Base-by-base conservation (phyloP, 2,797 vertebrate genomes). In the Sphenodon punctatus region DNA sequence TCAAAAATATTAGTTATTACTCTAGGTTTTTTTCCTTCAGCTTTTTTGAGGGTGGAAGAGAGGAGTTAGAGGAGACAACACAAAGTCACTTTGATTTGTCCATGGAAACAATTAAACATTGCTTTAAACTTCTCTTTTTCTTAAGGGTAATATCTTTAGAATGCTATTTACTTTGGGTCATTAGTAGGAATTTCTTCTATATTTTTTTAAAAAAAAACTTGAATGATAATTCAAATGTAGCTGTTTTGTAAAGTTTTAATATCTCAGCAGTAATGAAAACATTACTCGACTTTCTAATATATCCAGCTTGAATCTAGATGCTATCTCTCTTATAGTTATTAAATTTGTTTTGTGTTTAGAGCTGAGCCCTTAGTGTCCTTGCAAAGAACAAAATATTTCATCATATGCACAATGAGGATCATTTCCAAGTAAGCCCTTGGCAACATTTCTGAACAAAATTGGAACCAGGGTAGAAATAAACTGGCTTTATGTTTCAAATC, bases 401-500 rank as follows among this genome's bases (percentile, higher is more conserved):
- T 86, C 61, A 36, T 58, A 7, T 87, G 85, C 80, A 59, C 75
- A 71, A 6, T 82, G 69, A 80, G 77, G 77, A 83, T 59, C 23
- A 51, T 80, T 87, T 93, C 84, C 73, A 93, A 78, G 80, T 87
- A 90, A 93, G 94, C 92, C 90, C 88, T 87, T 92, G 92, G 90
- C 91, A 93, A 85, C 69, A 86, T 84, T 85, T 93, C 84, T 87
- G 82, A 81, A 81, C 78, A 89, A 91, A 65, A 92, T 70, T 79
- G 84, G 75, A 85, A 94, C 89, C 87, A 76, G 77, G 90, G 84
- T 55, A 91, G 91, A 95, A 95, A 95, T 95, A 96, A 96, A 96
- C 94, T 94, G 92, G 92, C 85, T 95, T 94, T 88, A 88, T 75
- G 12, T 94, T 86, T 94, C 80, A 89, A 78, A 90, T 92, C 94